Base-by-base conservation (phyloP, 2,113 vertebrate genomes). In the Erinaceus europaeus region DNA sequence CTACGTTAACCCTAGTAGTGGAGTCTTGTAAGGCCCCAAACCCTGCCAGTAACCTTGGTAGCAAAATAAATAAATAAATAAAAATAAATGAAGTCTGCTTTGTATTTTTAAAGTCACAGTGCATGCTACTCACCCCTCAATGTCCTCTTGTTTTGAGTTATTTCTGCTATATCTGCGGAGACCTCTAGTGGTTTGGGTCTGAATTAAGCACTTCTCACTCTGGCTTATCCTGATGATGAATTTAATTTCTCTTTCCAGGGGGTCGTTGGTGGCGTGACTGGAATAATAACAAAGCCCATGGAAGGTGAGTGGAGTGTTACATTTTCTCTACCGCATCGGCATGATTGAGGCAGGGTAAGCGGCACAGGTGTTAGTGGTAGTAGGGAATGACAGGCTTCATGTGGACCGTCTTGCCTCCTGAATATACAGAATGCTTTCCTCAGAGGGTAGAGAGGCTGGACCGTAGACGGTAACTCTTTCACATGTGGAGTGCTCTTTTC, bases 281-380 rank as follows among this genome's bases (percentile, higher is more conserved):
- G 99, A 83, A 99, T 99, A 72, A 98, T 99, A 94, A 99, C 98
- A 64, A 99, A 99, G 91, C 99, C 99, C 7, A 97, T 99, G 10
- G 99, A 99, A 97, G 99, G 99, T 99, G 94, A 36, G 97, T 74
- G 5, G 13, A 84, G n/a, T 12, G 5, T 38, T 75, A 17, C 11
- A 7, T 1, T 36, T 91, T 9, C 12, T 73, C 9, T 80, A 32
- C 2, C 52, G 23, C 48, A 11, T 84, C 32, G 38, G 29, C 86
- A 92, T 65, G 59, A 48, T 4, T 44, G 23, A 44, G 84, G 18
- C 20, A 9, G 81, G 3, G 13, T 75, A 53, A 67, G 53, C 4
- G 5, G 36, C 72, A 17, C 17, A 34, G 46, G 53, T 81, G 38
- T 85, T 42, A 32, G 13, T 86, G 52, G 17, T 53, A 9, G 23